Evolutionary conservation across 2,113 vertebrate genomes (phyloP).

Genomic region (Prochilodus magdalenae): DNA sequence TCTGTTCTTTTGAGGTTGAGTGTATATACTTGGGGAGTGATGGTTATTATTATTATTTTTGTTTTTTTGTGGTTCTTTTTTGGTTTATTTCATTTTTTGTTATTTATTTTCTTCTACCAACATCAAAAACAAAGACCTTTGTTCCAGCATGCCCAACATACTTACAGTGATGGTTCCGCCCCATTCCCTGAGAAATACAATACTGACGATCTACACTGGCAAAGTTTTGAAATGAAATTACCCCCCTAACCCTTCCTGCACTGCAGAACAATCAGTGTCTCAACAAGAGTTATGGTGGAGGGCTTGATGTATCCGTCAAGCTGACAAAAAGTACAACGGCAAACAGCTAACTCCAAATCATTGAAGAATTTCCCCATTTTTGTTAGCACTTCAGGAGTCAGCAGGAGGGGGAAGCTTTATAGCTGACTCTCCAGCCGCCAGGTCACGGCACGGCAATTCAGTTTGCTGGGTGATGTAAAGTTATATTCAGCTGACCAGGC

Average conservation of each 20-base stretch:
- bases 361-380: background rate
- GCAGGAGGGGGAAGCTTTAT: background rate
- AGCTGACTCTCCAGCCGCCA: background rate
- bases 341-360: background rate
- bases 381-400: background rate
- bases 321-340: background rate
- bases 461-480: background rate
- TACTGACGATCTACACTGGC: background rate
- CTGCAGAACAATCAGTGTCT: background rate
- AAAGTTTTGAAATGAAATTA: slow-evolving; percentile 7
- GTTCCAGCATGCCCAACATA: background rate
- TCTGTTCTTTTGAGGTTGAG: too few species aligned
- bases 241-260: background rate
- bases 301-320: slow-evolving; percentile 9
- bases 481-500: background rate
- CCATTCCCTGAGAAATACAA: background rate
- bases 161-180: background rate
- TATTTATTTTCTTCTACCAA: too few species aligned
- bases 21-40: too few species aligned
- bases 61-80: too few species aligned
- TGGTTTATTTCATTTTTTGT: too few species aligned
- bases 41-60: too few species aligned
- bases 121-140: slow-evolving; percentile 1
- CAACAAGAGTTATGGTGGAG: background rate
- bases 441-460: background rate